Conservation (phyloP, 2,113 vertebrate species). For the Acrocephalus arundinaceus region DNA sequence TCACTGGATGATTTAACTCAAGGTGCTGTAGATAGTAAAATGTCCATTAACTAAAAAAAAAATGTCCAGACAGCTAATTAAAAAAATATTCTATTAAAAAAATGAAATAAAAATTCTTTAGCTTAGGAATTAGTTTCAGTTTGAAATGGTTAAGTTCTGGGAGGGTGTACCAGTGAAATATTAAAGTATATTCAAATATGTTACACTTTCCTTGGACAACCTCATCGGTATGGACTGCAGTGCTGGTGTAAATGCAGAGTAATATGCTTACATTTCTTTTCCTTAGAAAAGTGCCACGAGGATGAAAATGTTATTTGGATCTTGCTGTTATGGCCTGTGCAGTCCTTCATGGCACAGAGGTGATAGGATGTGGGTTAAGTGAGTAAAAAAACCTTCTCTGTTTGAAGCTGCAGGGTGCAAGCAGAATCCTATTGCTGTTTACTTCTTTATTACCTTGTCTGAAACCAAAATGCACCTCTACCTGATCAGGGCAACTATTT, state of each 20-base stretch:
- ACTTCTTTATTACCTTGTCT: neutral
- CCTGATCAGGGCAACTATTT: neutral
- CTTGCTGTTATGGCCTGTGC: neutral
- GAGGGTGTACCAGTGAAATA: neutral
- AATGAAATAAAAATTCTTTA: neutral
- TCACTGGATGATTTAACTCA: neutral
- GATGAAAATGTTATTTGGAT: neutral
- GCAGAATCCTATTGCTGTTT: neutral
- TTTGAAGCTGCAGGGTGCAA: neutral
- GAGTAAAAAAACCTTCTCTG: neutral
- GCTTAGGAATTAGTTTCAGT: neutral
- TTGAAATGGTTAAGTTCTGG: neutral
- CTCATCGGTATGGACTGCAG: neutral
- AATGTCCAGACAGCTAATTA: neutral
- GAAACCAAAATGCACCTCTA: neutral
- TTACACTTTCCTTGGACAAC: neutral
- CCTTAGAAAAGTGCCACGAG: neutral
- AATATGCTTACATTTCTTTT: neutral
- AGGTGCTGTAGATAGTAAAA: neutral
- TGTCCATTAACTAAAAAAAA: neutral
- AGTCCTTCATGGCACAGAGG: neutral
- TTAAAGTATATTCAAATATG: neutral
- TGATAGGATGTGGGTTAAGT: neutral
- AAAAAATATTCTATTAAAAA: neutral
- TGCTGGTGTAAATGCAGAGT: neutral